Conservation (phyloP, 2,888 invertebrate species). For the Cenopis cana region DNA sequence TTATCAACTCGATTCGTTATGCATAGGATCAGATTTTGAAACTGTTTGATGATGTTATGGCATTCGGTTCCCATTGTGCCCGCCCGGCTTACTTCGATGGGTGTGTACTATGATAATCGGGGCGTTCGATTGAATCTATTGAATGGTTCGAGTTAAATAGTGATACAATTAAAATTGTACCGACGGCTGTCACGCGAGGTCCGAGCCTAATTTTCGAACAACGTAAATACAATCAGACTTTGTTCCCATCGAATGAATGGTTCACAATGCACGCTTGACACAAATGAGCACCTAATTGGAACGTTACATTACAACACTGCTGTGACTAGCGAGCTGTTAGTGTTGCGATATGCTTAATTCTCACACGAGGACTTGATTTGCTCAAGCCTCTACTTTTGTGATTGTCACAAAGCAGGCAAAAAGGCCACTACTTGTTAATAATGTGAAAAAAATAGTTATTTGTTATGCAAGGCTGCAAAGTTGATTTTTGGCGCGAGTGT, state of each 20-base stretch:
- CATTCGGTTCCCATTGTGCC: slow-evolving; percentile 72
- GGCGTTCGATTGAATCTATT: slow-evolving; percentile 76
- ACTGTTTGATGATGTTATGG: slow-evolving; percentile 84
- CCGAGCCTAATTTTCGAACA: slow-evolving; percentile 66
- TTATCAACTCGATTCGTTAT: slow-evolving; percentile 84
- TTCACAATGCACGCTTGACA: slow-evolving; percentile 78
- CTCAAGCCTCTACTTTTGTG: slow-evolving; percentile 16
- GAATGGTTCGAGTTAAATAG: slow-evolving; percentile 61
- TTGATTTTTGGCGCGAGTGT: too few species aligned
- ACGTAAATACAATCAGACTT: slow-evolving; percentile 67
- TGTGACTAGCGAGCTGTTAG: slow-evolving; percentile 65
- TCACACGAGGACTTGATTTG: slow-evolving; percentile 50
- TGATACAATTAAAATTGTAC: slow-evolving; percentile 46
- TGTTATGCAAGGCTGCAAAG: too few species aligned
- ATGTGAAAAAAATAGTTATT: not conserved
- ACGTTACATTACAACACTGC: slow-evolving; percentile 79
- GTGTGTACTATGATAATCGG: slow-evolving; percentile 81
- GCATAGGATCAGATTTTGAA: slow-evolving; percentile 83
- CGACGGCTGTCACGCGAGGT: slow-evolving; percentile 51
- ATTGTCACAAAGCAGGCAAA: not conserved
- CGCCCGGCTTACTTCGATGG: slow-evolving; percentile 79
- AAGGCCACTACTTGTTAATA: not conserved
- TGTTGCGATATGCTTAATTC: slow-evolving; percentile 61
- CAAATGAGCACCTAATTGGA: slow-evolving; percentile 83
- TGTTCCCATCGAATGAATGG: slow-evolving; percentile 75